These are phyloP conservation scores for Ibycter americanus DNA, from an alignment of 2,797 vertebrate genomes.

Conservation along the genomic window DNA sequence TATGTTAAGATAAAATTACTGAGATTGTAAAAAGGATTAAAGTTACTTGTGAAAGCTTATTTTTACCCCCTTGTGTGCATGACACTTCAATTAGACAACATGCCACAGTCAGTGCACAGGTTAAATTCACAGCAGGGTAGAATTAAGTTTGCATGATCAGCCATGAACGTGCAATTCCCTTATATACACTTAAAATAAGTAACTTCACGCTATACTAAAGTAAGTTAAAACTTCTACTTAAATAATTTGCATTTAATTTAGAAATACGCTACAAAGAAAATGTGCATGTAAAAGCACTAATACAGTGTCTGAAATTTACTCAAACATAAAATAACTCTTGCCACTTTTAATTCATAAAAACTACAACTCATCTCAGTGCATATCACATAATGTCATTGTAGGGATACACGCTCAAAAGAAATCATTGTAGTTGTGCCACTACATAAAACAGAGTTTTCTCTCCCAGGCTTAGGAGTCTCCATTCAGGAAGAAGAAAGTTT, in stretches of 20 bases:
- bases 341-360: neutral
- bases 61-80: neutral
- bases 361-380: neutral
- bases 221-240: neutral
- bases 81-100: neutral
- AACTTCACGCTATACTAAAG: neutral
- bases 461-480: neutral
- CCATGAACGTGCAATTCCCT: neutral
- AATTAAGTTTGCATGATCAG: neutral
- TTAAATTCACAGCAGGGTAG: constrained; percentile 5
- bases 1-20: neutral
- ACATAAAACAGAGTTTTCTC: neutral
- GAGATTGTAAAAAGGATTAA: neutral
- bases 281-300: neutral
- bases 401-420: neutral
- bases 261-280: neutral
- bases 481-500: neutral
- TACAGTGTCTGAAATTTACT: neutral
- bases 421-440: neutral
- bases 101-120: neutral
- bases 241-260: neutral
- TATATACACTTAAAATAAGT: neutral
- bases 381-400: neutral
- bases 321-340: neutral
- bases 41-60: neutral